Evolutionary conservation across 2,113 vertebrate species (phyloP), one percentile per base, ranked within the genome.

Genomic region (Motacilla tschutschensis): DNA sequence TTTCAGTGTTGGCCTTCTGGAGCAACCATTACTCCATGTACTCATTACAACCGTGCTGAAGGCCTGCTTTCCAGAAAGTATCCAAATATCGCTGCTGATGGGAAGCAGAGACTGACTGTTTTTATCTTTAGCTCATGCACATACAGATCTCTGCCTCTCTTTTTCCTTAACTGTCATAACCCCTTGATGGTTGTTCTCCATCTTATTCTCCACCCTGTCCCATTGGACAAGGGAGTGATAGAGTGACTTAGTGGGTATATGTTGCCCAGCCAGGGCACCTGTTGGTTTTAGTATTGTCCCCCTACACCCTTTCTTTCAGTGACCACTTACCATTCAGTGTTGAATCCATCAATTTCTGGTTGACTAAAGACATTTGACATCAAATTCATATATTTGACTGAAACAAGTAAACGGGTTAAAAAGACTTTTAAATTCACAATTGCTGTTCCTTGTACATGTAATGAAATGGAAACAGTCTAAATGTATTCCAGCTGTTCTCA

Each of bases 21-120:
- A 50, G 44, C 6, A 50, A 33, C 22, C 1, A 0, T 26, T 19
- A 26, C 0, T 1, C 33, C 33, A 33, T 33, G 33, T 33, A 33
- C 33, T 33, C 33, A 33, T 33, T 33, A 33, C 33, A 33, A 33
- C 33, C 0, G 0, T 48, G 17, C 35, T 40, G 44, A 40, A 40
- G 17, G 17, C 22, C 6, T 4, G 17, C 35, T 59, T 40, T 29
- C 10, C 13, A 2, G 9, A 16, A 48, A 25, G 26, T 25, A 20
- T n/a, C 55, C 2, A 0, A 48, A n/a, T 10, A 20, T 38, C 1
- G 0, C 28, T 48, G 55, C 17, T 48, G 29, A 40, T 17, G 22
- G 29, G 15, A 74, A 48, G 22, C 8, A 60, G 17, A 48, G 35
- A n/a, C 17, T 48, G 55, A 26, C 10, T 16, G 19, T 25, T 47